These are phyloP conservation scores for Sarcophilus harrisii DNA, from an alignment of 2,797 vertebrate species.

Conservation along the genomic window DNA sequence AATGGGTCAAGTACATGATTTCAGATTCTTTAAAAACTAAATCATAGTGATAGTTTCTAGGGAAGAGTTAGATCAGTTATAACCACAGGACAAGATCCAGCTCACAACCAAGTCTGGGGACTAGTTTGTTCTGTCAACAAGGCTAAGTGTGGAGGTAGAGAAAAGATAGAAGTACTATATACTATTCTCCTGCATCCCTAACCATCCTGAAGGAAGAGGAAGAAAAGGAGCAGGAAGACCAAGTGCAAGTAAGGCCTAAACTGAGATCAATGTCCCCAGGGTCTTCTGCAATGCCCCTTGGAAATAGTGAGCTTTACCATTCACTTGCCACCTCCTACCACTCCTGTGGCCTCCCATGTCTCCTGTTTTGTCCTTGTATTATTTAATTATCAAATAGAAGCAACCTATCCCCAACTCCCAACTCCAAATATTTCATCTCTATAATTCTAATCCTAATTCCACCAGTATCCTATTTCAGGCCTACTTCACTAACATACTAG, in stretches of 20 bases:
- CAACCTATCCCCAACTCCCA: neutral
- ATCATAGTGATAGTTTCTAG: constrained; percentile 23
- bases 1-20: constrained; percentile 64
- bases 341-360: neutral
- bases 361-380: neutral
- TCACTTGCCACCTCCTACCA: neutral
- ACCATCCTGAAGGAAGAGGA: neutral
- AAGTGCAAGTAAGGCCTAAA: neutral
- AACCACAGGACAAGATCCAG: neutral
- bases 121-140: neutral
- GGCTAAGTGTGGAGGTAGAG: neutral
- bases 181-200: neutral
- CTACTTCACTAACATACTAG: neutral
- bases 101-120: neutral
- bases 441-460: neutral
- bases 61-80: constrained; percentile 49
- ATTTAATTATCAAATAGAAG: neutral
- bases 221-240: neutral
- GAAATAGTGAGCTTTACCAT: neutral
- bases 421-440: neutral
- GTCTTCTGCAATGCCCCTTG: neutral
- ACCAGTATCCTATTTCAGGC: neutral
- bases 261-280: neutral
- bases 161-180: neutral
- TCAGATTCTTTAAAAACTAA: constrained; percentile 55